Base-by-base conservation (phyloP, 2,888 invertebrate genomes). In the Leptogaster cylindrica region DNA sequence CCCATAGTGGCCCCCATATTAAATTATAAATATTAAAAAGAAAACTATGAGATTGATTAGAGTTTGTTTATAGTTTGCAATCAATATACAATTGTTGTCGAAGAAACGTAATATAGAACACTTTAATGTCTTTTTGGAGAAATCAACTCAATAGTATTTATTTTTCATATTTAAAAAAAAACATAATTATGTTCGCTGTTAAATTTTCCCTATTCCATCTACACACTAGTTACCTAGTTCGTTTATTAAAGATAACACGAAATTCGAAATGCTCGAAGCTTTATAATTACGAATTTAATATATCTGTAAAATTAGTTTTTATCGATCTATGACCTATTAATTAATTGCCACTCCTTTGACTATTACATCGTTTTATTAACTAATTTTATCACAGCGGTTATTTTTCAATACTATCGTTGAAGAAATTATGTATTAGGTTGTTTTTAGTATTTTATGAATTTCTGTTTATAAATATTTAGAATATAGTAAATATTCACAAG, bases 1-100 rank as follows among this genome's bases (percentile, higher is more conserved):
- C 78, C 79, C 78, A 81, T 79, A 68, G 79, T 76, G 69, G 79
- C 78, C 70, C 81, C 81, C 81, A 81, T 81, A 72, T 73, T 76
- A 23, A 6, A 25, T 4, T n/a, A 12, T 10, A 51, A 51, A 5
- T 28, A 8, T 25, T 14, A 12, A 7, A 31, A 12, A 12, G 25
- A 7, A 16, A 51, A 28, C n/a, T n/a, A n/a, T n/a, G n/a, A n/a
- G n/a, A n/a, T n/a, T n/a, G n/a, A n/a, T n/a, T n/a, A n/a, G n/a
- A n/a, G n/a, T n/a, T n/a, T n/a, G n/a, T n/a, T n/a, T n/a, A n/a
- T n/a, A n/a, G n/a, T n/a, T n/a, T n/a, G n/a, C n/a, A n/a, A n/a
- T n/a, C n/a, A n/a, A n/a, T n/a, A n/a, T n/a, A n/a, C n/a, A n/a
- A n/a, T n/a, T n/a, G n/a, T n/a, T n/a, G n/a, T n/a, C n/a, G n/a